phyloP scores from a whole-genome alignment of 2,888 invertebrate species.

The Sarcophaga subvicina region DNA sequence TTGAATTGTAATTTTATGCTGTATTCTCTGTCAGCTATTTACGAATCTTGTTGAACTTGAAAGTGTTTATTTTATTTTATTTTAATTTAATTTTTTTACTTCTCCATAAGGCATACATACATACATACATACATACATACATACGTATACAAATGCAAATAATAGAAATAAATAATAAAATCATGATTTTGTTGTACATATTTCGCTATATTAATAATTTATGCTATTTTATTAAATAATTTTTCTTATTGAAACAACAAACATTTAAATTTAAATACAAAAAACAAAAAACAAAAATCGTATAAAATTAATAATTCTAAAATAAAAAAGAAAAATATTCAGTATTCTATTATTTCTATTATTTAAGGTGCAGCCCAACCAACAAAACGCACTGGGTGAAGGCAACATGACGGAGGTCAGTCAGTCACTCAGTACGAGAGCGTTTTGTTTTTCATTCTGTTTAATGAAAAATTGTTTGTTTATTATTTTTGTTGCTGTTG shows the following conservation, averaged over 20 bases:
- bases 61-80: slow-evolving; percentile 6
- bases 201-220: slow-evolving; percentile 50
- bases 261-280: slow-evolving; percentile 57
- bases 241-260: slow-evolving; percentile 53
- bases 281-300: neutral
- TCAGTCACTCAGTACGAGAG: slow-evolving; percentile 46
- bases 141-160: neutral
- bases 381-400: slow-evolving; percentile 66
- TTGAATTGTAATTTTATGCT: slow-evolving; percentile 40
- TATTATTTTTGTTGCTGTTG: neutral
- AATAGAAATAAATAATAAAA: slow-evolving; percentile 50
- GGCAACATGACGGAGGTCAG: slow-evolving; percentile 64
- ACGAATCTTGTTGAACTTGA: slow-evolving; percentile 61
- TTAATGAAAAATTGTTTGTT: slow-evolving; percentile 61
- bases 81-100: neutral
- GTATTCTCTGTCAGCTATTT: slow-evolving; percentile 45
- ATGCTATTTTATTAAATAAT: slow-evolving; percentile 64
- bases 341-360: slow-evolving; percentile 32
- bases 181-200: slow-evolving; percentile 48
- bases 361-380: slow-evolving; percentile 66
- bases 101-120: neutral
- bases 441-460: slow-evolving; percentile 28
- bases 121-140: no score
- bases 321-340: slow-evolving; percentile 28
- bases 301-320: neutral